These are phyloP conservation scores for Temnopleurus reevesii DNA, from an alignment of 53 echinoderm and acorn worm genomes.

Conservation along the genomic window DNA sequence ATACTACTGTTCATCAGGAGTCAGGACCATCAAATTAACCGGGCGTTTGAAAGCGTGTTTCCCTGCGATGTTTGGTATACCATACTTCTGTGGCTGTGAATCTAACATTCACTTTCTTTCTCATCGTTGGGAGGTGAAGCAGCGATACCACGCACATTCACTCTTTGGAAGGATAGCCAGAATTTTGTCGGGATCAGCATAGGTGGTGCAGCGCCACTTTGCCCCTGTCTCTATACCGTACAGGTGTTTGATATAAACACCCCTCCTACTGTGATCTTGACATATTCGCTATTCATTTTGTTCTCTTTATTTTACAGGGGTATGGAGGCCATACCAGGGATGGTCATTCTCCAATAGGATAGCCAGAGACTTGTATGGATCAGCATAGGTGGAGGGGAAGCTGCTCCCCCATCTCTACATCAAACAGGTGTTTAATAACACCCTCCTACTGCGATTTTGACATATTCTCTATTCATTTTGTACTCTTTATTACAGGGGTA, in stretches of 20 bases:
- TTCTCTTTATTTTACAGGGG: constrained; percentile 67
- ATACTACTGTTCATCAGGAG: too few relatives aligned
- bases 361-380: constrained; percentile 89
- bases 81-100: too few relatives aligned
- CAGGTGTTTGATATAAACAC: constrained; percentile 99
- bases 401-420: constrained; percentile 89
- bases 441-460: too few relatives aligned
- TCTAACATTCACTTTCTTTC: neutral
- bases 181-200: constrained; percentile 99
- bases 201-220: constrained; percentile 95
- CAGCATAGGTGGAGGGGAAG: constrained; percentile 86
- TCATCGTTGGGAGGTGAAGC: constrained; percentile 81
- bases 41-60: too few relatives aligned
- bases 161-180: constrained; percentile 90
- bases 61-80: too few relatives aligned
- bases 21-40: too few relatives aligned
- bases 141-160: constrained; percentile 87
- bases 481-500: constrained; percentile 72
- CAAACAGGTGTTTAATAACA: neutral
- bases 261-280: constrained; percentile 92
- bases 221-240: constrained; percentile 98
- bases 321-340: constrained; percentile 86
- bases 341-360: constrained; percentile 84
- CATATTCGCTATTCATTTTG: too few relatives aligned
- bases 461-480: neutral